These are phyloP conservation scores for Chymomyza caudatula DNA, from an alignment of 2,888 invertebrate genomes.

Conservation along the genomic window DNA sequence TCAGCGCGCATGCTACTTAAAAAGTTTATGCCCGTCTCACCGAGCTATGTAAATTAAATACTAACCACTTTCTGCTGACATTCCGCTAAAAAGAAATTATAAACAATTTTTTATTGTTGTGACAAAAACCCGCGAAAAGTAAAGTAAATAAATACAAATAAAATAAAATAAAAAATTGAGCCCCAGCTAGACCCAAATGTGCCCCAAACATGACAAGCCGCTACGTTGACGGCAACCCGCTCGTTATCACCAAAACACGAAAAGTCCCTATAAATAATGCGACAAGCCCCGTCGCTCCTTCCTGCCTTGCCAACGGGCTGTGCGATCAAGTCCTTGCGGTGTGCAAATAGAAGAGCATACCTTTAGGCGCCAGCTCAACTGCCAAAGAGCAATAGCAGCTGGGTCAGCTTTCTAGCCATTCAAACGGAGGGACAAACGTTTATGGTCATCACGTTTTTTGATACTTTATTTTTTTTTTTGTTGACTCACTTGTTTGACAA, in stretches of 20 bases:
- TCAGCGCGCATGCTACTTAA: slow-evolving; percentile 44
- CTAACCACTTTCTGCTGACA: slow-evolving; percentile 54
- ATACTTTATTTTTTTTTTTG: slow-evolving; percentile 50
- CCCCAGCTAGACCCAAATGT: slow-evolving; percentile 43
- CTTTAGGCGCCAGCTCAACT: slow-evolving; percentile 44
- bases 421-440: slow-evolving; percentile 35
- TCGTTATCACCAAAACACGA: slow-evolving; percentile 71
- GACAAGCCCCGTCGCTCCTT: background rate
- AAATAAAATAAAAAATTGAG: background rate
- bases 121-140: slow-evolving; percentile 29
- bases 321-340: background rate
- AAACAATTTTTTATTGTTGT: slow-evolving; percentile 52
- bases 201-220: slow-evolving; percentile 66
- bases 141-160: background rate
- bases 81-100: slow-evolving; percentile 1
- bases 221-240: slow-evolving; percentile 52
- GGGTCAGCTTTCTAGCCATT: slow-evolving; percentile 8
- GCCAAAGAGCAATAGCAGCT: slow-evolving; percentile 19
- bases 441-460: slow-evolving; percentile 64
- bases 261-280: slow-evolving; percentile 67
- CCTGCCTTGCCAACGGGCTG: background rate
- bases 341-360: slow-evolving; percentile 42
- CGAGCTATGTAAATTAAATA: slow-evolving; percentile 67
- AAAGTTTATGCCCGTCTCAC: slow-evolving; percentile 41
- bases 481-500: slow-evolving; percentile 57